Base-by-base conservation (phyloP, 1,140 invertebrate genomes). In the Chelonus insularis region DNA sequence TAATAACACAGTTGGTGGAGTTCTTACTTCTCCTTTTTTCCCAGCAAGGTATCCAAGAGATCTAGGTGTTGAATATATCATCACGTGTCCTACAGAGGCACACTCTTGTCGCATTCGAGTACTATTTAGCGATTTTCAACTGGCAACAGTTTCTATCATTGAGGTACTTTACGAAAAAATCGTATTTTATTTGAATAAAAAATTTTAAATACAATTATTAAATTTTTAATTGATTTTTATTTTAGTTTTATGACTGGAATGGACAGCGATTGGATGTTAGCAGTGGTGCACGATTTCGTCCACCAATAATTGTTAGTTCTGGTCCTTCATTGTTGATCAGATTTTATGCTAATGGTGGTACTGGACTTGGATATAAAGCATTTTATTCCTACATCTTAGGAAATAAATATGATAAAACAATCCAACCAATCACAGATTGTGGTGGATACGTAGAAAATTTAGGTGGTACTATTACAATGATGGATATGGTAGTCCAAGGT, bases 391-490 rank as follows among this genome's bases (percentile, higher is more conserved):
- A 88, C 67, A 78, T 86, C 6, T 78, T 84, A 65, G 83, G 81
- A 1, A 81, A 85, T 50, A 67, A 78, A 21, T 82, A 84, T 60
- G 83, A 85, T 45, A 82, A 80, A 34, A 75, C 80, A 9, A 71
- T 85, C 48, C 83, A 85, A 57, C 86, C 86, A 43, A 84, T 86
- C 54, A 88, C 85, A 45, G 88, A 89, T 72, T 91, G 89, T 65
- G 89, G 89, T 12, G 89, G 89, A 50, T 86, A 86, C 70, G 89
- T 91, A 2, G 87, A 88, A 47, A 89, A 89, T 70, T 81, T 87
- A 11, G 89, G 89, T 2, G 89, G 89, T 0, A 85, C 86, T 8
- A 91, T 91, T 20, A 91, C 89, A 6, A 91, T 91, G 89, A 88
- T 90, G 85, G 86, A 90, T 65, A 90, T 91, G 88, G 84, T 88